These are phyloP conservation scores for Puffinus mauretanicus DNA, from an alignment of 2,113 vertebrate species.

Conservation along the genomic window DNA sequence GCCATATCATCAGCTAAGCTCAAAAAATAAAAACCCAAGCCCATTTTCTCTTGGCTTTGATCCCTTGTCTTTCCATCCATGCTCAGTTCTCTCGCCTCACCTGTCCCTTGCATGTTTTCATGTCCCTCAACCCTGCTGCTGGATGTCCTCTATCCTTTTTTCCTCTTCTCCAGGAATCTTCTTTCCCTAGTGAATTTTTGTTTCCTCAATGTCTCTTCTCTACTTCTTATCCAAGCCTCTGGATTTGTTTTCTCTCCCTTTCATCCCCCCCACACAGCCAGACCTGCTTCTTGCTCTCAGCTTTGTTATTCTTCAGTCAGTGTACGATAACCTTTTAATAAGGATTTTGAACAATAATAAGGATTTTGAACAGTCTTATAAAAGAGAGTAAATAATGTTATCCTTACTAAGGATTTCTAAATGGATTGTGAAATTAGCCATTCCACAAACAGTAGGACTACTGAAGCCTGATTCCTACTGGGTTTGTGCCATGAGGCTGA, in stretches of 20 bases:
- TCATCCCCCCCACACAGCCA: neutral
- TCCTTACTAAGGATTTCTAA: neutral
- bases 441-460: neutral
- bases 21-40: neutral
- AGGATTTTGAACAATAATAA: neutral
- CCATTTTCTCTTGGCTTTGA: neutral
- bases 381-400: neutral
- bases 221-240: neutral
- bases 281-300: neutral
- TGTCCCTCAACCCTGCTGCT: fast-evolving
- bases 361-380: neutral
- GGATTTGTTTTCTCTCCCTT: neutral
- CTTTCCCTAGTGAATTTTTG: neutral
- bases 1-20: neutral
- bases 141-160: neutral
- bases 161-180: neutral
- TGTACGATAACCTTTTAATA: neutral
- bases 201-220: neutral
- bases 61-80: neutral
- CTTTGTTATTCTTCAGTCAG: neutral
- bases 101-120: neutral
- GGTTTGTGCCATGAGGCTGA: neutral
- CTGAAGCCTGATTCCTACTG: neutral
- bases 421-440: neutral
- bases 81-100: neutral